Evolutionary conservation across 2,888 invertebrate genomes (phyloP).

Genomic region (Bursaphelenchus okinawaensis): DNA sequence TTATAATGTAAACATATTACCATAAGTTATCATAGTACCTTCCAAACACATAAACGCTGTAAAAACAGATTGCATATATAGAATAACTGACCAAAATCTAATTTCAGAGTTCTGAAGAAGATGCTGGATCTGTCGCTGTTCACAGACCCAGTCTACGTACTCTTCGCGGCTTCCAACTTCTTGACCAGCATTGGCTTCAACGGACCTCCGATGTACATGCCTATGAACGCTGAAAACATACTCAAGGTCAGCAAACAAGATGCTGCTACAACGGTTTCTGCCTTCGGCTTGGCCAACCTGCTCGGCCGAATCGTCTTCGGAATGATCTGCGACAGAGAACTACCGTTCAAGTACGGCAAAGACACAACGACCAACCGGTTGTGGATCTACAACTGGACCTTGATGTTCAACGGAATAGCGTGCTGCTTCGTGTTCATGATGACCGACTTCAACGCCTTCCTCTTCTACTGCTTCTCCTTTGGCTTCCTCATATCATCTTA

Average conservation of each 20-base stretch:
- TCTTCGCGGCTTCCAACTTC: constrained; percentile 88
- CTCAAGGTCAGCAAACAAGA: constrained; percentile 26
- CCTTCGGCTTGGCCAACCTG: constrained; percentile 69
- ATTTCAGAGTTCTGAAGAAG: constrained; percentile 52
- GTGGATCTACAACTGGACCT: constrained; percentile 78
- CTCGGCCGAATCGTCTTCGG: constrained; percentile 82
- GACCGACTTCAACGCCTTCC: constrained; percentile 69
- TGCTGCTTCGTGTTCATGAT: constrained; percentile 76
- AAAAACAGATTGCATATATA: neutral
- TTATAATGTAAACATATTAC: too few relatives aligned
- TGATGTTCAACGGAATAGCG: constrained; percentile 81
- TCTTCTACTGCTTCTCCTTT: constrained; percentile 68
- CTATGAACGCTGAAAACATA: constrained; percentile 35
- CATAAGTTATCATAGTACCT: too few relatives aligned
- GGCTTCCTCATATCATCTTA: constrained; percentile 63
- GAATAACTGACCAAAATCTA: too few relatives aligned
- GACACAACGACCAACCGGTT: constrained; percentile 83
- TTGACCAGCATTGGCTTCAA: constrained; percentile 89
- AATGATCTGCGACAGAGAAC: constrained; percentile 61
- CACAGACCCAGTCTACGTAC: constrained; percentile 76
- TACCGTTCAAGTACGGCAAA: constrained; percentile 63
- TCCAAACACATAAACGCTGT: neutral
- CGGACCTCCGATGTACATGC: constrained; percentile 72
- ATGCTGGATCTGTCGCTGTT: constrained; percentile 82
- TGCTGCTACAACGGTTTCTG: constrained; percentile 39